These are phyloP conservation scores for Ibycter americanus DNA, from an alignment of 2,797 vertebrate genomes.

Conservation along the genomic window DNA sequence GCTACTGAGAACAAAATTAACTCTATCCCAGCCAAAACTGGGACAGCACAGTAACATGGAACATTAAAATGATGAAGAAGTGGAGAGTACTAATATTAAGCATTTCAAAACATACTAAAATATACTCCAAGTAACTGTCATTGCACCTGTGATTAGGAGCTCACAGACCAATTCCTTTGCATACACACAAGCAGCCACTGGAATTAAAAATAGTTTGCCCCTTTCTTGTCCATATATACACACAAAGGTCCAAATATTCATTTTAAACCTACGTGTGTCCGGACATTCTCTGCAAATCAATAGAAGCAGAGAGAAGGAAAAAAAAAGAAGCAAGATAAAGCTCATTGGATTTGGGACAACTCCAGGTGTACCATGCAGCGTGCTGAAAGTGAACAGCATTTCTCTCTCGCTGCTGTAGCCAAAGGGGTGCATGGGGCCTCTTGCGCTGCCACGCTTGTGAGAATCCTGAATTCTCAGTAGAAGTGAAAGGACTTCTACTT, in stretches of 20 bases:
- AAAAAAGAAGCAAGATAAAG: background rate
- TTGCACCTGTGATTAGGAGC: background rate
- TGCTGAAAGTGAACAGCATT: background rate
- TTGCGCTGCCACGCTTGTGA: background rate
- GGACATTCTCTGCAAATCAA: background rate
- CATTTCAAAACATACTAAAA: background rate
- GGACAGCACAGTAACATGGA: background rate
- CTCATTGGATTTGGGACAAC: background rate
- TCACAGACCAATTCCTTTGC: background rate
- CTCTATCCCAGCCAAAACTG: too few relatives aligned
- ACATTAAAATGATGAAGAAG: background rate
- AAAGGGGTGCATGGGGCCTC: background rate
- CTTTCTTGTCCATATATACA: background rate
- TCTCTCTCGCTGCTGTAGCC: background rate
- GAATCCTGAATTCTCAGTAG: conserved; percentile 56
- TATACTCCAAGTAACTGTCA: background rate
- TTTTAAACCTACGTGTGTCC: background rate
- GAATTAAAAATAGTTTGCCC: background rate
- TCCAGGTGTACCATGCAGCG: background rate
- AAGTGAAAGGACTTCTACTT: conserved; percentile 67
- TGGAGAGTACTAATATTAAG: background rate
- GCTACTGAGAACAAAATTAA: too few relatives aligned
- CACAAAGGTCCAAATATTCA: background rate
- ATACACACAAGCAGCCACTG: background rate
- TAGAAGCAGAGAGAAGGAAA: background rate